Evolutionary conservation across 2,113 vertebrate species (phyloP).

Genomic region (Ailuropoda melanoleuca): DNA sequence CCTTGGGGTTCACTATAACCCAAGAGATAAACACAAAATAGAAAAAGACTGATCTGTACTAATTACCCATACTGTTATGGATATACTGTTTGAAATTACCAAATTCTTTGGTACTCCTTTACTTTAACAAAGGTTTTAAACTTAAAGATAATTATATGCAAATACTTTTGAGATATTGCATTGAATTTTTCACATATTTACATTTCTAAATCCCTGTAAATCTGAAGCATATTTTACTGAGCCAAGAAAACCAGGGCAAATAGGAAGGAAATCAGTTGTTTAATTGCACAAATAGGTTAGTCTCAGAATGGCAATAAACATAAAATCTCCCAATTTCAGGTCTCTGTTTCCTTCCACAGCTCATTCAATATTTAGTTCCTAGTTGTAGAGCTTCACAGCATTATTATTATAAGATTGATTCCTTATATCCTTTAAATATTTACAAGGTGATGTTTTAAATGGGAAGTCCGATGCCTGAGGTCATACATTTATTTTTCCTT

Average conservation of each 20-base stretch:
- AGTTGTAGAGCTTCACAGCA: background rate
- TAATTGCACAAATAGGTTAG: background rate
- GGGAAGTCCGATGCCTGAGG: background rate
- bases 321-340: conserved; percentile 10
- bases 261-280: background rate
- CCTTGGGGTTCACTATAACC: background rate
- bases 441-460: background rate
- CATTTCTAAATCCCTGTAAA: background rate
- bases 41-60: background rate
- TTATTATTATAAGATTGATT: background rate
- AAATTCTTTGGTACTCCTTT: background rate
- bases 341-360: background rate
- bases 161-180: background rate
- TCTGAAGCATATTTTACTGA: conserved; percentile 1
- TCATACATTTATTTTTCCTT: background rate
- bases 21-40: background rate
- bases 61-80: background rate
- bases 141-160: background rate
- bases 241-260: background rate
- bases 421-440: background rate
- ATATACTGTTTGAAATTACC: background rate
- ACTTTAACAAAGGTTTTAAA: background rate
- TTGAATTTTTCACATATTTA: background rate
- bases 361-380: background rate
- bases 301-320: background rate